Conservation (phyloP, 2,797 vertebrate species). For the Balearica regulorum region DNA sequence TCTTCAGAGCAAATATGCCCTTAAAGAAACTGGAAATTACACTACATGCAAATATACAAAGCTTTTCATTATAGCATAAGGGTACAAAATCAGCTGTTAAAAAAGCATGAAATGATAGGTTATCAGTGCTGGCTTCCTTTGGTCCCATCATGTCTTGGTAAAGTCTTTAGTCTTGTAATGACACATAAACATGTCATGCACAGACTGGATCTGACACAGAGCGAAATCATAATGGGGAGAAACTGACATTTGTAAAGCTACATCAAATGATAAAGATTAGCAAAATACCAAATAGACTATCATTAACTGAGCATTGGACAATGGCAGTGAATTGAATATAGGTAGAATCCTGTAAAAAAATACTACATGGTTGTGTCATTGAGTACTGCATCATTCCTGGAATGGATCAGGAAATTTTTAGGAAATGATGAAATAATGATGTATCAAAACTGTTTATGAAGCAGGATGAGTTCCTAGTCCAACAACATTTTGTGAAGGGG, state of each 20-base stretch:
- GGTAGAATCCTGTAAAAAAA: background rate
- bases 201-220: background rate
- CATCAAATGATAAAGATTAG: background rate
- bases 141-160: background rate
- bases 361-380: background rate
- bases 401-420: background rate
- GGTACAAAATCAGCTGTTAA: background rate
- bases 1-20: background rate
- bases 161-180: background rate
- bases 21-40: background rate
- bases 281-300: background rate
- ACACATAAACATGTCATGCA: background rate
- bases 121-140: background rate
- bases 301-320: background rate
- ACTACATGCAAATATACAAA: background rate
- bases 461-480: background rate
- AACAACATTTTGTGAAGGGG: background rate
- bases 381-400: background rate
- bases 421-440: background rate
- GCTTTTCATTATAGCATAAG: background rate
- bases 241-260: background rate
- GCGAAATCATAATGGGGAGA: background rate
- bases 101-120: background rate
- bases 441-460: background rate
- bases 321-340: background rate